A percentile compares a stretch with the other conserved stretches of the same genome.
phyloP scores from a whole-genome alignment of 1,140 invertebrate genomes.

The Dolichoris vasculosae region DNA sequence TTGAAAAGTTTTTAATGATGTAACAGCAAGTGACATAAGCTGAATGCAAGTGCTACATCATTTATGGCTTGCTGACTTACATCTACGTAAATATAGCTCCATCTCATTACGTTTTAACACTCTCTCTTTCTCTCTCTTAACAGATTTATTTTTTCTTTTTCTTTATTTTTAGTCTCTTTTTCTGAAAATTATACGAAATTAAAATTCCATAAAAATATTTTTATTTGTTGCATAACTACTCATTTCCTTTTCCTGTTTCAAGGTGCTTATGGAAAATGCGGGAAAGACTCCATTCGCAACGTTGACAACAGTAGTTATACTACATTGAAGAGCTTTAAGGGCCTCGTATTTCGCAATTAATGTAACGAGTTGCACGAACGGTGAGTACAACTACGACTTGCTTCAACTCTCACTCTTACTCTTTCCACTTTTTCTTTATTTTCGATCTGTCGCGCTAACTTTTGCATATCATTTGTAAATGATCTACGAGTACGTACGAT shows the following conservation, averaged over 20 bases:
- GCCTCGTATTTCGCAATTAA: conserved; percentile 48
- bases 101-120: conserved; percentile 33
- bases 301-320: conserved; percentile 9
- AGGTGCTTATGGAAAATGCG: conserved; percentile 16
- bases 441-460: neutral
- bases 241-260: conserved; percentile 9
- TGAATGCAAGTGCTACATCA: conserved; percentile 43
- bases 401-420: neutral
- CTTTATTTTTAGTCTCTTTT: neutral
- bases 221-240: conserved; percentile 40
- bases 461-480: conserved; percentile 1
- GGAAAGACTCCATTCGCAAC: neutral
- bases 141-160: too few species aligned
- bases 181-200: conserved; percentile 49
- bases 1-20: conserved; percentile 42
- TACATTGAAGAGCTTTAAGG: conserved; percentile 31
- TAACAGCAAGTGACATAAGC: conserved; percentile 15
- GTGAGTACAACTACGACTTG: conserved; percentile 29
- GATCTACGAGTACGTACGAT: neutral
- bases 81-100: conserved; percentile 45
- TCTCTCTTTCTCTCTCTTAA: neutral
- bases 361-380: conserved; percentile 51
- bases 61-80: conserved; percentile 47
- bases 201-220: conserved; percentile 51
- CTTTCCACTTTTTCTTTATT: neutral